Evolutionary conservation across 1,140 invertebrate species (phyloP).

Genomic region (Caenorhabditis remanei): DNA sequence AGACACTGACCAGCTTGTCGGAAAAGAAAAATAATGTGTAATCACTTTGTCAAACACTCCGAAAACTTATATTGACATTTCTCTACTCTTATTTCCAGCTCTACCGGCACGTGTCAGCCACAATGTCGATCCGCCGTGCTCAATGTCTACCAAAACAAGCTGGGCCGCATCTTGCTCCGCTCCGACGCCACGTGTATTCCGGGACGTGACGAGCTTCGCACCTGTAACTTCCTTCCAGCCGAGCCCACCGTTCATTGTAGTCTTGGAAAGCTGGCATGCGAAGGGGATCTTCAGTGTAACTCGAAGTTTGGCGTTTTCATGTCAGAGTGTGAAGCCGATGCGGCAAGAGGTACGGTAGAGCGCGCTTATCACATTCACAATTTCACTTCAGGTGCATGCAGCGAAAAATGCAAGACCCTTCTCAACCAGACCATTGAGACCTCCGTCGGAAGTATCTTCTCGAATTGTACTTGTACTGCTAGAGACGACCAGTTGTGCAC

Average conservation of each 20-base stretch:
- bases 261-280: constrained; percentile 59
- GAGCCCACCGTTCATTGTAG: constrained; percentile 55
- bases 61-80: background rate
- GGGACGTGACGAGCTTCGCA: constrained; percentile 57
- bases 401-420: constrained; percentile 17
- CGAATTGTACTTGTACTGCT: constrained; percentile 61
- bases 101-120: constrained; percentile 62
- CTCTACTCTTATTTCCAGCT: constrained; percentile 46
- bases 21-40: background rate
- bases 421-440: constrained; percentile 42
- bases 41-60: constrained; percentile 1
- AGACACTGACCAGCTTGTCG: background rate
- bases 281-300: constrained; percentile 64
- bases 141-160: constrained; percentile 64
- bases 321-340: constrained; percentile 62
- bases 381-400: background rate
- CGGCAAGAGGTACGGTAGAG: constrained; percentile 45
- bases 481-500: constrained; percentile 61
- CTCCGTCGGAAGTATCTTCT: constrained; percentile 41
- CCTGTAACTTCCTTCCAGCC: constrained; percentile 62
- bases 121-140: constrained; percentile 62
- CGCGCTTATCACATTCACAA: too few species aligned
- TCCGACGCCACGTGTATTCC: constrained; percentile 63
- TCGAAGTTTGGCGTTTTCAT: constrained; percentile 60
- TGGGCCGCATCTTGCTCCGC: constrained; percentile 48